Percentiles rank a stretch among this genome's conserved stretches.
These are phyloP conservation scores for Cairina moschata DNA, from an alignment of 2,113 vertebrate species.

Conservation along the genomic window DNA sequence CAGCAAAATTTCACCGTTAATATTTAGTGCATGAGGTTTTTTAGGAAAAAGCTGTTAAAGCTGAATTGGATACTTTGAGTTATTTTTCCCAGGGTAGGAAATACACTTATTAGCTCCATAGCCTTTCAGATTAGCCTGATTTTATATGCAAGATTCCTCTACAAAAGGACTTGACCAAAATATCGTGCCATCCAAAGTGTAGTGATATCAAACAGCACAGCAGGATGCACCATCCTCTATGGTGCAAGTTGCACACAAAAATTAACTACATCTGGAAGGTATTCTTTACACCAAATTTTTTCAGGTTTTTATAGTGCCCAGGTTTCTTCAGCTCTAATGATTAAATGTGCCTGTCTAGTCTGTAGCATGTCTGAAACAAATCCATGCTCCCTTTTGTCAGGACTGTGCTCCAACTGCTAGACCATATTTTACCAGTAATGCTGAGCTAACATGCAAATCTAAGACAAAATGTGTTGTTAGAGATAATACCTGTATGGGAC, in stretches of 20 bases:
- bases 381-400: neutral
- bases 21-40: slow-evolving; percentile 13
- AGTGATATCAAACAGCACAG: fast-evolving
- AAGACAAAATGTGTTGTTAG: neutral
- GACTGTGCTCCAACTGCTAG: neutral
- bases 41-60: slow-evolving; percentile 34
- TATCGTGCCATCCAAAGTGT: neutral
- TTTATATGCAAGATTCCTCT: neutral
- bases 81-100: slow-evolving; percentile 18
- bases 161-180: neutral
- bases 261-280: neutral
- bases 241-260: neutral
- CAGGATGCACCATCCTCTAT: neutral
- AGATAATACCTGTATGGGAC: neutral
- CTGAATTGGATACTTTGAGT: slow-evolving; percentile 18
- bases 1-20: slow-evolving; percentile 23
- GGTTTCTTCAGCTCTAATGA: neutral
- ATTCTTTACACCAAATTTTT: neutral
- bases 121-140: neutral
- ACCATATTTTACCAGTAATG: neutral
- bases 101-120: neutral
- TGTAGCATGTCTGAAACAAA: neutral
- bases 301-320: neutral
- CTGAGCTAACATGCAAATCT: neutral
- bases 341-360: neutral